Percentiles rank a stretch among this genome's conserved stretches.
phyloP scores from a whole-genome alignment of 2,888 invertebrate genomes.

The Leptopilina syphax region DNA sequence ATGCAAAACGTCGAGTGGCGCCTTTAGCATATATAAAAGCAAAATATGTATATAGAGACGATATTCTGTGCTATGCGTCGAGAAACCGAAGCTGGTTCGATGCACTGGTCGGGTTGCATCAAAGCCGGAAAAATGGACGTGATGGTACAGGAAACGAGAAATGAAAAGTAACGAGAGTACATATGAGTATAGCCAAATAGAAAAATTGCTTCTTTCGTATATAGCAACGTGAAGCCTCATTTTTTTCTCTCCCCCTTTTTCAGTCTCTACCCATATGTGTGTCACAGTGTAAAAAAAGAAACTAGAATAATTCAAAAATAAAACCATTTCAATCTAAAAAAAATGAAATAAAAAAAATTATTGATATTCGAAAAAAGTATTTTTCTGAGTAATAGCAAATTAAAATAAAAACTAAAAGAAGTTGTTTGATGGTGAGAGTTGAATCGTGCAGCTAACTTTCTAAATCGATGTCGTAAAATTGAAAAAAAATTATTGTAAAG shows the following conservation, averaged over 20 bases:
- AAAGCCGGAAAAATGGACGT: conserved; percentile 60
- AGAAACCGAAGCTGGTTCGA: conserved; percentile 56
- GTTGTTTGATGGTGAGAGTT: neutral
- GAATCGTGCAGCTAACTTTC: conserved; percentile 10
- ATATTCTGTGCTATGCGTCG: conserved; percentile 43
- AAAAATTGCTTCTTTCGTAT: conserved; percentile 49
- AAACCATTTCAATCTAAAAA: no score
- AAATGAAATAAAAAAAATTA: no score
- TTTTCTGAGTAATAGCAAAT: no score
- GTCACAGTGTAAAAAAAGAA: neutral
- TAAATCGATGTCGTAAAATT: conserved; percentile 9
- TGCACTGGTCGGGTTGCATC: conserved; percentile 59
- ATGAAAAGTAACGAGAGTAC: conserved; percentile 58
- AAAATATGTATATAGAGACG: conserved; percentile 31
- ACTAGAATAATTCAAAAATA: neutral
- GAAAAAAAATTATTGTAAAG: neutral
- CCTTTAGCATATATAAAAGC: conserved; percentile 25
- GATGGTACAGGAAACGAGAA: conserved; percentile 52
- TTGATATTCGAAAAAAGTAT: no score
- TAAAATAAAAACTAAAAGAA: neutral
- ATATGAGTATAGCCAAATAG: conserved; percentile 54
- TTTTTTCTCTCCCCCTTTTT: neutral
- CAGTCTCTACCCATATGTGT: no score
- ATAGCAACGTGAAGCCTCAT: conserved; percentile 42
- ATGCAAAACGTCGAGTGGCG: conserved; percentile 55